Base-by-base conservation (phyloP, 2,888 invertebrate species). In the Volucella inflata region DNA sequence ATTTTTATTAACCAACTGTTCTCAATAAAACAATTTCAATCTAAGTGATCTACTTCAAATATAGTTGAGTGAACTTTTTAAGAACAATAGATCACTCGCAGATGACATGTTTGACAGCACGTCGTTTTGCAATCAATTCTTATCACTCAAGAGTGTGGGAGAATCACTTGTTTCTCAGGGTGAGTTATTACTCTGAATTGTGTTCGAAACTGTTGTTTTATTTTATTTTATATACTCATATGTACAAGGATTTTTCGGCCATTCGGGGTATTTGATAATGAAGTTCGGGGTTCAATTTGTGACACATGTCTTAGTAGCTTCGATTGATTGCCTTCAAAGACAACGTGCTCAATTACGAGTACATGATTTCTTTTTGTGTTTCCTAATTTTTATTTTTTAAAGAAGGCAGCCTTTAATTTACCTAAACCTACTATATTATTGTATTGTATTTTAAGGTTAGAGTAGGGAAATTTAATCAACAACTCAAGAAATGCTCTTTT, bases 171-270 rank as follows among this genome's bases (percentile, higher is more conserved):
- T 67, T 67, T 53, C 21, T 67, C 21, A 21, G 53, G 40, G 42
- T 46, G 42, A 67, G 42, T 17, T 59, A 40, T 12, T 42, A 40
- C 16, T 42, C 2, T 59, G 12, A 64, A 14, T 16, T 48, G 36
- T 64, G 30, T 30, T 30, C 6, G 10, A 12, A 64, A 17, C 30
- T 48, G 9, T 17, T n/a, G 40, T 40, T 21, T 30, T 6, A 30
- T 6, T 30, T 30, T 30, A 30, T 6, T 30, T 6, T 30, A 38
- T n/a, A n/a, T 21, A n/a, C 17, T 51, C n/a, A n/a, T n/a, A n/a
- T n/a, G n/a, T 14, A 67, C 40, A 53, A 53, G 50, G 67, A 67
- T 51, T 67, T 67, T 67, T 67, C 65, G 42, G 67, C 14, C 42
- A 67, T 51, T 67, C 21, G 42, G 42, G 40, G 30, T 67, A 67